Evolutionary conservation across 2,797 vertebrate genomes (phyloP), one percentile per base, ranked within the genome.

Genomic region (Chaunax sp.): DNA sequence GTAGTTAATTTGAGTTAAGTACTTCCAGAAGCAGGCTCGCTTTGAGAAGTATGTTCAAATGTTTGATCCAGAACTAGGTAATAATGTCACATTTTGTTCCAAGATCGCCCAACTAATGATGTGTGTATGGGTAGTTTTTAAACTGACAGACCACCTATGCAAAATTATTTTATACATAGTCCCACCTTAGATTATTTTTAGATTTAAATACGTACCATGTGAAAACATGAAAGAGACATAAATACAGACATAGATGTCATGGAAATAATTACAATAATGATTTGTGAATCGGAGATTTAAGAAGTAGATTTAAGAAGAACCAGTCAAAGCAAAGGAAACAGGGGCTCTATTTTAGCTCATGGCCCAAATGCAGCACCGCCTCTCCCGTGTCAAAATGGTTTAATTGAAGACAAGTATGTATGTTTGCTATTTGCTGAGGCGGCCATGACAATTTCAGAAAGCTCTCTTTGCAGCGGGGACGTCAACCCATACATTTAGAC

Each of bases 1-100:
- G 55, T 33, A 61, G 40, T 74, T 67, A 58, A 80, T 75, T 72
- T 77, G 28, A 55, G 23, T 23, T 64, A 81, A 85, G 45, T 74
- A 72, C 47, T 83, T 75, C 60, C 64, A 84, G 67, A 74, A 70
- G 33, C 23, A 37, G 43, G 35, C 6, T 70, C 2, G 0, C 30
- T 53, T 65, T 65, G 40, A 51, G 41, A 64, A 16, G 25, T 20
- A 49, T 47, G 37, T 72, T 80, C 55, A 57, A 59, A 58, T 18
- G 37, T 46, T n/a, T 2, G 11, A 46, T 49, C 43, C 15, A 4
- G 43, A 75, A 22, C 33, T 28, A 55, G 33, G 30, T 8, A 66
- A 52, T 43, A 60, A 23, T 54, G 38, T 11, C 65, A 64, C 28
- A 40, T 46, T 69, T 56, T 55, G 30, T 63, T 28, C 57, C 33